Evolutionary conservation across 2,888 invertebrate genomes (phyloP), one percentile per base, ranked within the genome.

Genomic region (Gymnosoma rotundatum): DNA sequence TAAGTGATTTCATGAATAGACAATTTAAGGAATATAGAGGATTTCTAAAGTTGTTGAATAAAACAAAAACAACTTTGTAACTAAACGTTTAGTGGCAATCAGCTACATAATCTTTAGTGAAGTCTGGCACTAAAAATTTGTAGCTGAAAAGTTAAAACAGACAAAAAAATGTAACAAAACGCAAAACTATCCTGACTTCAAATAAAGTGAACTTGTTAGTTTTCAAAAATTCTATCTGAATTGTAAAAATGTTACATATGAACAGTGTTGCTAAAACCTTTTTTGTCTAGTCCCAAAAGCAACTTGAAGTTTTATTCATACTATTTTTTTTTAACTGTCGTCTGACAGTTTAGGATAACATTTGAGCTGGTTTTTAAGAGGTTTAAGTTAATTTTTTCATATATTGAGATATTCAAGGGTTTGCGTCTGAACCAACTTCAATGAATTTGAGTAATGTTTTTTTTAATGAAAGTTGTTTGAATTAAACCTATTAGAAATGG

Each of bases 181-280:
- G 16, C 20, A 56, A 36, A 67, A 80, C 36, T 69, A 7, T 36
- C 38, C 10, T 58, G 64, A 72, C 38, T 50, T 48, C 52, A 83
- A 58, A 67, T 38, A n/a, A 52, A 61, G 48, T 75, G 61, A 75
- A 64, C 58, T 63, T 66, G 66, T 72, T 21, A 25, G 48, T 50
- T 74, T 67, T 61, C 10, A 75, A 75, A 78, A 72, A 76, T 72
- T 67, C 32, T 36, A 72, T 66, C 67, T 74, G 36, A 48, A 64
- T 60, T 58, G 63, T 36, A 5, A 78, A 78, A 72, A 64, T n/a
- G 20, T 66, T 58, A n/a, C 48, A 61, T 42, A 4, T 45, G 4
- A 14, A 12, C 72, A 80, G 80, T 10, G 78, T 25, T 64, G 36
- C 61, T 50, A 18, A 79, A 79, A 50, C n/a, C 60, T 9, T 42